These are phyloP conservation scores for Choristoneura fumiferana DNA, from an alignment of 1,140 invertebrate genomes.

Conservation along the genomic window DNA sequence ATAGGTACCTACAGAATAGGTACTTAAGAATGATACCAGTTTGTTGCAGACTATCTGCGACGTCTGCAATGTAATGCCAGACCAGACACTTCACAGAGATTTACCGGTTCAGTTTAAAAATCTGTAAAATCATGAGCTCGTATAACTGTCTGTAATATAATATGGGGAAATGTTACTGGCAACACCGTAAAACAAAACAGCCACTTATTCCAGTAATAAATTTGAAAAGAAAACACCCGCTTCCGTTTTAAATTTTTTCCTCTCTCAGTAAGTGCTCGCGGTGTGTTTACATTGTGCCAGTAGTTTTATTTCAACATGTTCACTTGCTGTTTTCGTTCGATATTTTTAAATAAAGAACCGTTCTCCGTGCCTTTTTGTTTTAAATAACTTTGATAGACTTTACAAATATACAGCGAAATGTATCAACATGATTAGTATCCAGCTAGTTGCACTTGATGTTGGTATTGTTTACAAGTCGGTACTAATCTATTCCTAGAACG, in stretches of 20 bases:
- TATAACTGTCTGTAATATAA: not conserved
- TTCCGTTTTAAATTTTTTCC: constrained; percentile 18
- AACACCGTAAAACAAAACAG: not conserved
- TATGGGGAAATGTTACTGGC: not conserved
- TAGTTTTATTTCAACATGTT: constrained; percentile 32
- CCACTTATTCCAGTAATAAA: too few species aligned
- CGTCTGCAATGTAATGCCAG: too few species aligned
- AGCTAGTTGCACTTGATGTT: too few species aligned
- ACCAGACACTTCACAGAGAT: too few species aligned
- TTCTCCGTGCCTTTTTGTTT: not conserved
- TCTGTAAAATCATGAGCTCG: not conserved
- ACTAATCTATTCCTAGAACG: constrained; percentile 7
- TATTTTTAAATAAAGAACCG: constrained; percentile 9
- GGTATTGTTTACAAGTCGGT: not conserved
- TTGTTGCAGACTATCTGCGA: too few species aligned
- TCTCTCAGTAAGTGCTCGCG: not conserved
- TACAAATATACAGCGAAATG: too few species aligned
- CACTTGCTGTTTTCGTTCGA: constrained; percentile 26
- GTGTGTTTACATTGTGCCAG: constrained; percentile 35
- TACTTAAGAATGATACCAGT: too few species aligned
- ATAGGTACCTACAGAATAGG: too few species aligned
- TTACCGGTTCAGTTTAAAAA: too few species aligned
- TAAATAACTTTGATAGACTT: constrained; percentile 13
- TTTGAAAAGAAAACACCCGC: not conserved
- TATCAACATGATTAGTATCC: too few species aligned